These are phyloP conservation scores for Napeogenes inachia DNA, from an alignment of 2,888 invertebrate genomes.

Conservation along the genomic window DNA sequence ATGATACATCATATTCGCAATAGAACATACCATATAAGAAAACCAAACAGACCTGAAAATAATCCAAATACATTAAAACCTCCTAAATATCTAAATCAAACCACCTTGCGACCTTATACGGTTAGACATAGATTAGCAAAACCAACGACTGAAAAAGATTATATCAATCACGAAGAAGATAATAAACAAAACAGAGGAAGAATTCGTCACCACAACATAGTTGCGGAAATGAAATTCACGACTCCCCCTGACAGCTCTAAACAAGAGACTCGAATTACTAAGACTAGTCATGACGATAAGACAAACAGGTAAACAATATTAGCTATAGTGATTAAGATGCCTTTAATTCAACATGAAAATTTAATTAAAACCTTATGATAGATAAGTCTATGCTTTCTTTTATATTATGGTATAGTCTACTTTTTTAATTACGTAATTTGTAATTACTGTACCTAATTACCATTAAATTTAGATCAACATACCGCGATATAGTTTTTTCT, in stretches of 20 bases:
- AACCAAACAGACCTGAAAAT: slow-evolving; percentile 46
- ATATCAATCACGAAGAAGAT: slow-evolving; percentile 52
- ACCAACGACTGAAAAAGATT: slow-evolving; percentile 64
- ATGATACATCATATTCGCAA: slow-evolving; percentile 48
- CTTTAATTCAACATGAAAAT: no score
- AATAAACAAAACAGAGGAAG: slow-evolving; percentile 65
- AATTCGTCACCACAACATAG: slow-evolving; percentile 65
- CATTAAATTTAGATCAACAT: no score
- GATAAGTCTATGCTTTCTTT: no score
- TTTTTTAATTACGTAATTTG: no score
- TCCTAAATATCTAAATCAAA: slow-evolving; percentile 71
- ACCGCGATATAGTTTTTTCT: no score
- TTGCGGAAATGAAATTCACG: slow-evolving; percentile 62
- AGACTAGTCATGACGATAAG: slow-evolving; percentile 72
- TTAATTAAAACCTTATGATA: no score
- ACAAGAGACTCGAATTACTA: slow-evolving; percentile 70
- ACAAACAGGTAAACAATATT: slow-evolving; percentile 68
- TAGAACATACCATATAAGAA: slow-evolving; percentile 53
- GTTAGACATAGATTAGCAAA: slow-evolving; percentile 73
- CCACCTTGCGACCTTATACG: slow-evolving; percentile 73
- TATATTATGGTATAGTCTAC: no score
- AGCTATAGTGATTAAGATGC: slow-evolving; percentile 5
- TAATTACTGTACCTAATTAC: no score
- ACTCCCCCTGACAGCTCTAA: slow-evolving; percentile 70
- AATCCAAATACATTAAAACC: slow-evolving; percentile 62